A percentile compares a stretch with the other conserved stretches of the same genome.
Evolutionary conservation across 1,140 invertebrate genomes (phyloP).

Genomic region (Drosophila subobscura): DNA sequence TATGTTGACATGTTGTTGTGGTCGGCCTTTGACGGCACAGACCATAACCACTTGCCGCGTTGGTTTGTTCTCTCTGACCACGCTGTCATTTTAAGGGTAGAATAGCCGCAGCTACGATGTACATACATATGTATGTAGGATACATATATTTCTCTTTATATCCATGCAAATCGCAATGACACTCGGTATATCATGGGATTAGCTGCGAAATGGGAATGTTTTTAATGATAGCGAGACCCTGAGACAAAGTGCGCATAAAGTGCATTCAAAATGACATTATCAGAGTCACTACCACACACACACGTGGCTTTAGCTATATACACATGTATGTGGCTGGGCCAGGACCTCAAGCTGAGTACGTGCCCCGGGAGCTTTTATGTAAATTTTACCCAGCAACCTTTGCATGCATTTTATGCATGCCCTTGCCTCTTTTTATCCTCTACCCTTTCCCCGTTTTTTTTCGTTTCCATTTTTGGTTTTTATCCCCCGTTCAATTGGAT

Average conservation of each 20-base stretch:
- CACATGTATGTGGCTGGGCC: slow-evolving; percentile 9
- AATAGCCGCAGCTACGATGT: slow-evolving; percentile 25
- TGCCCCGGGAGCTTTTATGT: slow-evolving; percentile 59
- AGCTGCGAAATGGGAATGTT: slow-evolving; percentile 65
- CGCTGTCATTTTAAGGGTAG: slow-evolving; percentile 11
- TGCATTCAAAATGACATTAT: slow-evolving; percentile 76
- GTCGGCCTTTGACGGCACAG: slow-evolving; percentile 11
- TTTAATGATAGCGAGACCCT: slow-evolving; percentile 66
- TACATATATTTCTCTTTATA: slow-evolving; percentile 15
- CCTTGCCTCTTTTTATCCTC: slow-evolving; percentile 21
- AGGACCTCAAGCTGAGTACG: slow-evolving; percentile 52
- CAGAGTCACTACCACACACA: slow-evolving; percentile 23
- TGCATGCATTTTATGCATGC: slow-evolving; percentile 70
- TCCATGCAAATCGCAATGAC: slow-evolving; percentile 50
- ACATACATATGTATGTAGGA: slow-evolving; percentile 8
- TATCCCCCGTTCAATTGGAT: slow-evolving; percentile 55
- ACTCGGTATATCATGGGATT: slow-evolving; percentile 69
- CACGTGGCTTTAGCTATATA: not conserved
- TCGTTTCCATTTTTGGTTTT: slow-evolving; percentile 2
- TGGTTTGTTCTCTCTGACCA: slow-evolving; percentile 45
- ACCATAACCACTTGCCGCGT: slow-evolving; percentile 14
- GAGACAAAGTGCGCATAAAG: slow-evolving; percentile 75
- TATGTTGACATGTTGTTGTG: slow-evolving; percentile 30
- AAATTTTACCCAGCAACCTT: slow-evolving; percentile 49
- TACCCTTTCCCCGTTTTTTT: not conserved